Conservation (phyloP, 2,888 invertebrate genomes). For the Brachypalpus laphriformis region DNA sequence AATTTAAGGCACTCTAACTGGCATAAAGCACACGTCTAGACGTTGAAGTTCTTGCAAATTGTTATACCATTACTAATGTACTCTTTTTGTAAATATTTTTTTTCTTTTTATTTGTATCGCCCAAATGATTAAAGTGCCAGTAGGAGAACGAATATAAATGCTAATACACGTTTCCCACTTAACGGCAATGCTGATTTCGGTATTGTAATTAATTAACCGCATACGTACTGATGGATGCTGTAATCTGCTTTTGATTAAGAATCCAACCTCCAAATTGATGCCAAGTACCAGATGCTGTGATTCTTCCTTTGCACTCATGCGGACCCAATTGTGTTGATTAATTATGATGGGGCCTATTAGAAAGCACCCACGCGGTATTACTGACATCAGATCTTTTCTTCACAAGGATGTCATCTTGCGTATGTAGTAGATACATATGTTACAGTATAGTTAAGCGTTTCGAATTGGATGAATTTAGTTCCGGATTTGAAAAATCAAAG, state of each 20-base stretch:
- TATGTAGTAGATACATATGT: background rate
- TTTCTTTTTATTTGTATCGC: background rate
- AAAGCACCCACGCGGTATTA: background rate
- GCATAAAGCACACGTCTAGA: slow-evolving; percentile 51
- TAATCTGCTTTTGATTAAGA: slow-evolving; percentile 52
- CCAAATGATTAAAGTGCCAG: background rate
- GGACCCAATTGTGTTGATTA: background rate
- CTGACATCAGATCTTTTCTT: background rate
- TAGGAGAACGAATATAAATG: slow-evolving; percentile 18
- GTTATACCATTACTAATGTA: background rate
- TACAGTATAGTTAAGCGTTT: too few relatives aligned
- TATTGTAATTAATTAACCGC: slow-evolving; percentile 51
- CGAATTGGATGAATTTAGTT: background rate
- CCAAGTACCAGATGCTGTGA: slow-evolving; percentile 6
- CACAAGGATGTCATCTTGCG: background rate
- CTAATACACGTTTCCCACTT: slow-evolving; percentile 17
- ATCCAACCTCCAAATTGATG: slow-evolving; percentile 4
- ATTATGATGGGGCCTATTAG: background rate
- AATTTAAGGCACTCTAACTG: slow-evolving; percentile 25
- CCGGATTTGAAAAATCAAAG: background rate
- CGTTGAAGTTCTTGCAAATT: background rate
- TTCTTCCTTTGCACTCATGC: background rate
- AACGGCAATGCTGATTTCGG: slow-evolving; percentile 25
- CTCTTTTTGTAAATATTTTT: background rate
- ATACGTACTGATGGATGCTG: slow-evolving; percentile 37